These are phyloP conservation scores for Epiblema foenella DNA, from an alignment of 2,888 invertebrate species.

Conservation along the genomic window DNA sequence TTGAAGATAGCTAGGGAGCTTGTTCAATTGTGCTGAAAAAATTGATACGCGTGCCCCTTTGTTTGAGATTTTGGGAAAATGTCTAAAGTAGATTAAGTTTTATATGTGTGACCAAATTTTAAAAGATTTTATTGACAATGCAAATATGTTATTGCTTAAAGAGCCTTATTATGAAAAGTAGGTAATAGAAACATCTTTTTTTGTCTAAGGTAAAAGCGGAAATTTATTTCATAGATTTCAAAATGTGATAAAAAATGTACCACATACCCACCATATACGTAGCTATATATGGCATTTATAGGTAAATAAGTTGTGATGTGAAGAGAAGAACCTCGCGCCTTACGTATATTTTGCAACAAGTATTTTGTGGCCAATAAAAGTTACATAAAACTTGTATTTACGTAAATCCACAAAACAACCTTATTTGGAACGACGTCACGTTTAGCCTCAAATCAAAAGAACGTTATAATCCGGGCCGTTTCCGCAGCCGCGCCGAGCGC, in stretches of 20 bases:
- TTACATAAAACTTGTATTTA: conserved; percentile 40
- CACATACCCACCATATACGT: too few species aligned
- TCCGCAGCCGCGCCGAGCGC: conserved; percentile 62
- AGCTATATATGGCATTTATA: too few species aligned
- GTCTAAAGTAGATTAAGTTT: neutral
- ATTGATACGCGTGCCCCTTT: conserved; percentile 59
- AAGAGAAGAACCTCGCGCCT: neutral
- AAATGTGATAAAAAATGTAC: too few species aligned
- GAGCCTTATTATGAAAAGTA: too few species aligned
- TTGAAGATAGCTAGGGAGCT: conserved; percentile 70
- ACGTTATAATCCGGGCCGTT: conserved; percentile 73
- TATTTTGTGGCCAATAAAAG: conserved; percentile 23
- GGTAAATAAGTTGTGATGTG: neutral
- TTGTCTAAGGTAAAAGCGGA: too few species aligned
- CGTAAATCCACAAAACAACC: conserved; percentile 46
- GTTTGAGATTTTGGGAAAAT: conserved; percentile 27
- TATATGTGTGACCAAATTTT: neutral
- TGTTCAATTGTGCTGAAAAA: conserved; percentile 80
- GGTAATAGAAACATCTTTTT: too few species aligned
- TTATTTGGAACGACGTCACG: conserved; percentile 76
- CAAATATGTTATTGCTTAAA: too few species aligned
- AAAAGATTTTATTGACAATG: too few species aligned
- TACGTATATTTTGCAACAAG: neutral
- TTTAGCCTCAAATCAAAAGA: conserved; percentile 78
- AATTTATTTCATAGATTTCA: too few species aligned